Percentiles rank a stretch among this genome's conserved stretches.
phyloP scores from a whole-genome alignment of 2,113 vertebrate species.

The Bombycilla garrulus region DNA sequence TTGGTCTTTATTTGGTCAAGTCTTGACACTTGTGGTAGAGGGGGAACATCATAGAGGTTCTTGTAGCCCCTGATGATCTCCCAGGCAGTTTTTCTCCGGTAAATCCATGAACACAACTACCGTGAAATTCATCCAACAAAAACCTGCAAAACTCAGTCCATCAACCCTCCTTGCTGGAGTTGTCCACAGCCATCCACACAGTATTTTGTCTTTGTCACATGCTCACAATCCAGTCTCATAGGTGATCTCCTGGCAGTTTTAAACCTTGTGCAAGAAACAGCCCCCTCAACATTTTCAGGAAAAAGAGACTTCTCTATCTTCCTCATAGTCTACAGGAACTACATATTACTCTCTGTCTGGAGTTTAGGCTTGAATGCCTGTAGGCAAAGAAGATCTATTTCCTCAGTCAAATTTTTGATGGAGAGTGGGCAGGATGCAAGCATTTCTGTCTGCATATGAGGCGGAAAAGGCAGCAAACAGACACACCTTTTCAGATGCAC shows the following conservation, averaged over 20 bases:
- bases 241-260: neutral
- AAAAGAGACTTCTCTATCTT: neutral
- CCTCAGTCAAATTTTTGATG: neutral
- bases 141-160: neutral
- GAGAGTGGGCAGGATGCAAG: neutral
- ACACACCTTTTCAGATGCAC: neutral
- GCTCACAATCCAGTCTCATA: neutral
- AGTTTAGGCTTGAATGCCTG: neutral
- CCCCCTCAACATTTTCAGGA: neutral
- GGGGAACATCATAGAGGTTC: neutral
- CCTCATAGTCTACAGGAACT: neutral
- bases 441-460: neutral
- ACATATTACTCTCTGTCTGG: neutral
- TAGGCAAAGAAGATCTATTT: neutral
- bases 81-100: neutral
- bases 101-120: neutral
- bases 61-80: neutral
- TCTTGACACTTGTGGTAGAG: neutral
- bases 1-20: neutral
- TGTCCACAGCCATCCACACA: neutral
- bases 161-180: neutral
- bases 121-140: neutral
- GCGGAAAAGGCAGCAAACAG: neutral
- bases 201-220: neutral
- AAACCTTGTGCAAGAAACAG: neutral